Evolutionary conservation across 2,797 vertebrate genomes (phyloP).

Genomic region (Sibirionetta formosa): DNA sequence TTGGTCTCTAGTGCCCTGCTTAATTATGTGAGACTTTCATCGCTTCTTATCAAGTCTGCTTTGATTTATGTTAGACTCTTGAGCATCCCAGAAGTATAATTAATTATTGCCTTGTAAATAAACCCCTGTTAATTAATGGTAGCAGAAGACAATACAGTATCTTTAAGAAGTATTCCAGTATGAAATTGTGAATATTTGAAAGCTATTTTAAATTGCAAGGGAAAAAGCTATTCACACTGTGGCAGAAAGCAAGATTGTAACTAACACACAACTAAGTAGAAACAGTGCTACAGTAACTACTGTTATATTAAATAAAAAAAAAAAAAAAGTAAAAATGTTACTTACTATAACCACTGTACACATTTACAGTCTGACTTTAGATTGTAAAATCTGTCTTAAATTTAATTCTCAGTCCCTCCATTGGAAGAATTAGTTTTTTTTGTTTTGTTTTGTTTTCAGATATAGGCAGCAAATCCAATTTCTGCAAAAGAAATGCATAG

Average conservation of each 20-base stretch:
- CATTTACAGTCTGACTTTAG: conserved; percentile 49
- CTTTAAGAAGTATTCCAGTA: conserved; percentile 61
- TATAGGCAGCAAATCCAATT: background rate
- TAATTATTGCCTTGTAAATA: conserved; percentile 98
- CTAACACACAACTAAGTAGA: conserved; percentile 43
- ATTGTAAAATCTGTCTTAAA: conserved; percentile 6
- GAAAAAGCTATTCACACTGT: conserved; percentile 1
- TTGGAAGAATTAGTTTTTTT: conserved; percentile 49
- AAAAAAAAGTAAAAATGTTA: background rate
- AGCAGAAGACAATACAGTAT: conserved; percentile 78
- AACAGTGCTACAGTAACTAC: background rate
- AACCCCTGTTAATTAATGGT: conserved; percentile 90
- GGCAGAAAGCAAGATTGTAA: conserved; percentile 15
- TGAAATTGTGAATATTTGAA: conserved; percentile 33
- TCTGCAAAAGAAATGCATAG: background rate
- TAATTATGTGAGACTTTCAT: conserved; percentile 98
- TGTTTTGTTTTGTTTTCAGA: conserved; percentile 21
- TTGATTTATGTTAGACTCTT: conserved; percentile 98
- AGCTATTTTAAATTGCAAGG: conserved; percentile 34
- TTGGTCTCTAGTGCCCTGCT: conserved; percentile 98
- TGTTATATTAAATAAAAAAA: background rate
- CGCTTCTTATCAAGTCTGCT: conserved; percentile 93
- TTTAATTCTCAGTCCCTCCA: conserved; percentile 48
- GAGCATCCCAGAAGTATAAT: conserved; percentile 97
- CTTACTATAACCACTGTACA: conserved; percentile 24